Evolutionary conservation across 2,113 vertebrate species (phyloP).

Genomic region (Oenanthe melanoleuca): DNA sequence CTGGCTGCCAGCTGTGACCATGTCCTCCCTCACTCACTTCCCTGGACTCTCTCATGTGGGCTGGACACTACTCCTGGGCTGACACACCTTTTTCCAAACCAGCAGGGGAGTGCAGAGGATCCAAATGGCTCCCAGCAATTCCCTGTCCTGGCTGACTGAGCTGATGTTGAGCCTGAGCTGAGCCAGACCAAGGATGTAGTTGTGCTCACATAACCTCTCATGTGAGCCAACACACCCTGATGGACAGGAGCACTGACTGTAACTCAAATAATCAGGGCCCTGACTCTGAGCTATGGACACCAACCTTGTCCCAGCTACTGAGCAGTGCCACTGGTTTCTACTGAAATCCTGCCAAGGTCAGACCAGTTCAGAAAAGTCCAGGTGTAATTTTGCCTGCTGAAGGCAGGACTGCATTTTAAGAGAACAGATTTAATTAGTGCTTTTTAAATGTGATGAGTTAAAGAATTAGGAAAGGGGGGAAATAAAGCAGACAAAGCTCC

Average conservation of each 20-base stretch:
- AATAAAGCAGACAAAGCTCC: slow-evolving; percentile 6
- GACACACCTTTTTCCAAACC: not conserved
- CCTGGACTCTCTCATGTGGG: not conserved
- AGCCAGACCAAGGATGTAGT: not conserved
- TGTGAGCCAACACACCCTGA: slow-evolving; percentile 3
- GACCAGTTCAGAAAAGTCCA: not conserved
- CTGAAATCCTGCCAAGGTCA: not conserved
- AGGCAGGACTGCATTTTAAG: slow-evolving; percentile 12
- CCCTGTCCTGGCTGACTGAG: not conserved
- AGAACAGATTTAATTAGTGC: slow-evolving; percentile 26
- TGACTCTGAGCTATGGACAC: not conserved
- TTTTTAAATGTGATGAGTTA: slow-evolving; percentile 1
- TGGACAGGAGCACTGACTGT: not conserved
- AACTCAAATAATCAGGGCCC: not conserved
- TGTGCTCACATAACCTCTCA: not conserved
- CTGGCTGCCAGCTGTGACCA: not conserved
- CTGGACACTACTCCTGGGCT: not conserved
- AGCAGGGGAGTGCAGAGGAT: not conserved
- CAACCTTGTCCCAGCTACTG: not conserved
- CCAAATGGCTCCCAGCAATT: rapidly evolving
- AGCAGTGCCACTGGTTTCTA: not conserved
- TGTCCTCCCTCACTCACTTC: not conserved
- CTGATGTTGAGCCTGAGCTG: not conserved
- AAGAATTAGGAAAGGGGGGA: not conserved
- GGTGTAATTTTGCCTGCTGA: slow-evolving; percentile 2